phyloP scores from a whole-genome alignment of 1,140 invertebrate genomes.

The Pseudobourletiella spinata region DNA sequence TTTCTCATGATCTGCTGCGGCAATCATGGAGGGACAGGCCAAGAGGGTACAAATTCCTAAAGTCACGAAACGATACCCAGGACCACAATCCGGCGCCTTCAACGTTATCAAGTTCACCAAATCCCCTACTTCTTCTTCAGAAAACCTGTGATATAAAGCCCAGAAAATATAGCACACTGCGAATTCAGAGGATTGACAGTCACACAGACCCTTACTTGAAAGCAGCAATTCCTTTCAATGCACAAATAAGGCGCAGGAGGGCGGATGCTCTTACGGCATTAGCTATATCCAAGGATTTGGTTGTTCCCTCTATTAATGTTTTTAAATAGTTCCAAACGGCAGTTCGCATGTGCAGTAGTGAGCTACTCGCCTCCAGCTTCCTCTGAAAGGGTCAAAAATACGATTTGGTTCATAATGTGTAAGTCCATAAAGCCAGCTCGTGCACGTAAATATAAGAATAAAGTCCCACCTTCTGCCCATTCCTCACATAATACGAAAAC shows the following conservation, averaged over 20 bases:
- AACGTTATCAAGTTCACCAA: conserved; percentile 78
- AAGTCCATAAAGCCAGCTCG: no score
- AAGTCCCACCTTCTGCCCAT: conserved; percentile 80
- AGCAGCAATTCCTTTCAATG: conserved; percentile 80
- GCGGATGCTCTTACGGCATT: conserved; percentile 71
- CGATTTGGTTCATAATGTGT: no score
- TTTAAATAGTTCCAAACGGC: conserved; percentile 63
- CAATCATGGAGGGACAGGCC: conserved; percentile 80
- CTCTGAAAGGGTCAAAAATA: conserved; percentile 44
- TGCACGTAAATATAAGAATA: no score
- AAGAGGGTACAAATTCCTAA: conserved; percentile 89
- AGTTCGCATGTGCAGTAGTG: conserved; percentile 64
- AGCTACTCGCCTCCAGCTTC: conserved; percentile 62
- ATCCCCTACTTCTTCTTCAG: conserved; percentile 81
- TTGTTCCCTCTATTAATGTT: conserved; percentile 47
- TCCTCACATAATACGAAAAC: conserved; percentile 85
- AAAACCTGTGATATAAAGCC: conserved; percentile 51
- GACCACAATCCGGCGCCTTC: conserved; percentile 76
- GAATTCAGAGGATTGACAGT: conserved; percentile 1
- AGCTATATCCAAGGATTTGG: conserved; percentile 51
- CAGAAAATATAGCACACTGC: background rate
- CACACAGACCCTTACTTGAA: conserved; percentile 57
- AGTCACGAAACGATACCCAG: conserved; percentile 86
- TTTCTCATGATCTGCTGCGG: conserved; percentile 67
- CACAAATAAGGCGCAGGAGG: conserved; percentile 77